These are phyloP conservation scores for Campaea margaritaria DNA, from an alignment of 2,888 invertebrate genomes.

Conservation along the genomic window DNA sequence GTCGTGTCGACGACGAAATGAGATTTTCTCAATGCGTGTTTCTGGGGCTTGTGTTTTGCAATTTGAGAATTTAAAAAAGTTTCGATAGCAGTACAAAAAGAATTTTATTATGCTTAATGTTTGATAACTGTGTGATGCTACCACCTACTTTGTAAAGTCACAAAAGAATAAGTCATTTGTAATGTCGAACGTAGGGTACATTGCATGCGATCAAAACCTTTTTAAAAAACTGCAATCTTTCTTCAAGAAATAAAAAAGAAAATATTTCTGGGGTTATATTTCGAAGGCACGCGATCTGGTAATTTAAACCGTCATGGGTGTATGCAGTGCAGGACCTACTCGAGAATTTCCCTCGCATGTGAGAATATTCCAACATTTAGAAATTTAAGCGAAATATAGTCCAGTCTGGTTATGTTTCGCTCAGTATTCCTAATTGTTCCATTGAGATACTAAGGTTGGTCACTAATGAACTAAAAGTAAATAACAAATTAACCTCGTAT, in stretches of 20 bases:
- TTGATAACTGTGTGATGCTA: too few relatives aligned
- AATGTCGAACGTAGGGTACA: too few relatives aligned
- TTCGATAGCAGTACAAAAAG: not conserved
- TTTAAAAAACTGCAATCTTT: not conserved
- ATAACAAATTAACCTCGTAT: slow-evolving; percentile 12
- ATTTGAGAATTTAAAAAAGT: not conserved
- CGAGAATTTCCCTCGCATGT: not conserved
- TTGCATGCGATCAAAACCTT: not conserved
- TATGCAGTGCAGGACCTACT: slow-evolving; percentile 1
- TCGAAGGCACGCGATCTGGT: slow-evolving; percentile 9
- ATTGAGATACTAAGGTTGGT: not conserved
- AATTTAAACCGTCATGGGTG: slow-evolving; percentile 6
- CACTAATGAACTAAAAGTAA: slow-evolving; percentile 10
- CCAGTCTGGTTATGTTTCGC: too few relatives aligned
- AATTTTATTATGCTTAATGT: not conserved
- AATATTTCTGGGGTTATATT: not conserved
- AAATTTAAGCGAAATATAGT: too few relatives aligned
- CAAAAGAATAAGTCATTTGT: too few relatives aligned
- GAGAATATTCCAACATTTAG: too few relatives aligned
- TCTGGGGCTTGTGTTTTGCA: not conserved
- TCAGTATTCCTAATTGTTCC: not conserved
- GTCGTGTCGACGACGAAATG: not conserved
- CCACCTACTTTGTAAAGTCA: too few relatives aligned
- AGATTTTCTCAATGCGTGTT: not conserved
- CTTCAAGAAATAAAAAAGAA: not conserved